Conservation (phyloP, 2,113 vertebrate genomes). For the Microcebus jonahi region DNA sequence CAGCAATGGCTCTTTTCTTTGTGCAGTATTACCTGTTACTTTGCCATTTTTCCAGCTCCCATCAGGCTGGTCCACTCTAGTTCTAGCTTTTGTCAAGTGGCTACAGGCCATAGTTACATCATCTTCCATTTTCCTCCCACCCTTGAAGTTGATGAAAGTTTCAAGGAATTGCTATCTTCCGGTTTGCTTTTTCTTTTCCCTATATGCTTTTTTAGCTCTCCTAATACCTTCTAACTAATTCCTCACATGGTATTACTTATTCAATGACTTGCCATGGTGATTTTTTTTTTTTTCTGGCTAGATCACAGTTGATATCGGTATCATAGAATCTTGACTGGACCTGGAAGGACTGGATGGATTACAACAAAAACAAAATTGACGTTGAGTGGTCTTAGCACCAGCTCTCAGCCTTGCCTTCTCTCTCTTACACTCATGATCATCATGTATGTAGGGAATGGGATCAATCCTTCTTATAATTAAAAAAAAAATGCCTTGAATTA, state of each 20-base stretch:
- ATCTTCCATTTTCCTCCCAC: not conserved
- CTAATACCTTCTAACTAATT: not conserved
- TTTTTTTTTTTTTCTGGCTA: not conserved
- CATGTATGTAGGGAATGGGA: not conserved
- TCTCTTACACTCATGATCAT: not conserved
- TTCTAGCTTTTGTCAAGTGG: not conserved
- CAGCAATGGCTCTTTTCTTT: not conserved
- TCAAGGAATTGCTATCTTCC: not conserved
- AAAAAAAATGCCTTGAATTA: not conserved
- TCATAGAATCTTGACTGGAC: not conserved
- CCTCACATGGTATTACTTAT: not conserved
- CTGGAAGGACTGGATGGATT: not conserved
- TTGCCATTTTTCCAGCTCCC: not conserved
- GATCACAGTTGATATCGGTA: not conserved
- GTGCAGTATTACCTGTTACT: not conserved
- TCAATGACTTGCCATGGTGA: not conserved
- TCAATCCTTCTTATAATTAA: not conserved
- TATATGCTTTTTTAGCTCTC: not conserved
- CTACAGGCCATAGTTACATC: not conserved
- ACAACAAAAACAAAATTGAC: not conserved
- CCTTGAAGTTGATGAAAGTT: not conserved
- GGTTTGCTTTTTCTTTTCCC: not conserved
- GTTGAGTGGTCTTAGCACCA: not conserved
- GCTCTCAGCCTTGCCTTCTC: not conserved
- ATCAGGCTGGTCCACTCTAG: not conserved